Base-by-base conservation (phyloP, 2,888 invertebrate genomes). In the Aspidiotus destructor region DNA sequence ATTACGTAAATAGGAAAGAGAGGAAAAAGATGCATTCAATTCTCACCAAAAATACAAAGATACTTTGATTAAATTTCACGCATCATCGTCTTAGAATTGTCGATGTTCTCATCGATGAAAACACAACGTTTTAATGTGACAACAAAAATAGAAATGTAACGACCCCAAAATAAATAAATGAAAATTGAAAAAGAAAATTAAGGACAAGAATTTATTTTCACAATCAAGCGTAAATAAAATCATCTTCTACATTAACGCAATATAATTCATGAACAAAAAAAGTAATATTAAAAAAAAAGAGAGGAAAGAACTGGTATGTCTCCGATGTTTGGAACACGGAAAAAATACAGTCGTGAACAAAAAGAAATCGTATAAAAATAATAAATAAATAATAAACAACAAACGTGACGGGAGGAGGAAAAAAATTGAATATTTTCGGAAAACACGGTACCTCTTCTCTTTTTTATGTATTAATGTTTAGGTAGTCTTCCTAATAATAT, bases 401-500 rank as follows among this genome's bases (percentile, higher is more conserved):
- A 17, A 16, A 55, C 10, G 28, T 58, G 58, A 58, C 58, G 8
- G 58, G 28, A 28, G 58, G 13, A 58, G 58, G 13, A 55, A 17
- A 28, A 40, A 17, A 28, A 58, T 28, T 17, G 17, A 28, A 16
- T 16, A 58, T 28, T 15, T 16, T 54, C 15, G 9, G 55, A 54
- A 54, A 54, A 54, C 10, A 13, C 17, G 15, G 17, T 54, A 54
- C 28, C 28, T 28, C 28, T 28, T 28, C 28, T 28, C 28, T 28
- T 28, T 28, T 28, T 28, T 28, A 28, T 28, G 28, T 3, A 28
- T n/a, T 28, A 28, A 28, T 28, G 1, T 28, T 28, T 28, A 28
- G 28, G 28, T 28, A 28, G 28, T 28, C 28, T 41, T 62, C 54
- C 57, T 62, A 69, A 48, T 69, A 69, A 60, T 71, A 71, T 16